Evolutionary conservation across 37 sponge, comb jelly and placozoan species (phyloP), one percentile per base, ranked within the genome.

Genomic region (Petrosia ficiformis): DNA sequence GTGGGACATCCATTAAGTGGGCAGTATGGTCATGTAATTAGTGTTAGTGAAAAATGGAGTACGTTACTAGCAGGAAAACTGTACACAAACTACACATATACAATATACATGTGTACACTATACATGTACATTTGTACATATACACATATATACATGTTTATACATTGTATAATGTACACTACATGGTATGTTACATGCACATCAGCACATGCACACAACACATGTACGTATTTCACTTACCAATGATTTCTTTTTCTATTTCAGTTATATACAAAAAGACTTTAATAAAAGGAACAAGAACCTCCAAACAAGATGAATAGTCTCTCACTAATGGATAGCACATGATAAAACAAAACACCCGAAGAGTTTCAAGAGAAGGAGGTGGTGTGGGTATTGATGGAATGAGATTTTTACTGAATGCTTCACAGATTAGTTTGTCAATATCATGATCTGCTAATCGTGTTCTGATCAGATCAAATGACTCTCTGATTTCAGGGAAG

Each of bases 221-320:
- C n/a, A n/a, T n/a, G n/a, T n/a, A n/a, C n/a, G n/a, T n/a, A n/a
- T n/a, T n/a, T n/a, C n/a, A n/a, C n/a, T 48, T 48, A 48, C 54
- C 54, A 19, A 48, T 48, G 8, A 48, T 48, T 36, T 8, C 72
- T n/a, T 5, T 71, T 14, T 28, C 26, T 41, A 10, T 2, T 8
- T 54, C 74, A 73, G 35, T 54, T 39, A 73, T 73, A 34, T 54
- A 54, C 72, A 42, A 6, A 35, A 37, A 67, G 68, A 67, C 68
- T 37, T 36, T 37, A n/a, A 67, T 35, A 67, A 33, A 67, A 30
- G 11, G 26, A 33, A 67, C 68, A 67, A 33, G 24, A n/a, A 67
- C 33, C 26, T 35, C n/a, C 33, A 67, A n/a, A 30, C 68, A 67
- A n/a, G 66, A 8, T 64, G 54, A 14, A 48, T 48, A 48, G 14